phyloP scores from a whole-genome alignment of 2,888 invertebrate species.

The Xestia c-nigrum region DNA sequence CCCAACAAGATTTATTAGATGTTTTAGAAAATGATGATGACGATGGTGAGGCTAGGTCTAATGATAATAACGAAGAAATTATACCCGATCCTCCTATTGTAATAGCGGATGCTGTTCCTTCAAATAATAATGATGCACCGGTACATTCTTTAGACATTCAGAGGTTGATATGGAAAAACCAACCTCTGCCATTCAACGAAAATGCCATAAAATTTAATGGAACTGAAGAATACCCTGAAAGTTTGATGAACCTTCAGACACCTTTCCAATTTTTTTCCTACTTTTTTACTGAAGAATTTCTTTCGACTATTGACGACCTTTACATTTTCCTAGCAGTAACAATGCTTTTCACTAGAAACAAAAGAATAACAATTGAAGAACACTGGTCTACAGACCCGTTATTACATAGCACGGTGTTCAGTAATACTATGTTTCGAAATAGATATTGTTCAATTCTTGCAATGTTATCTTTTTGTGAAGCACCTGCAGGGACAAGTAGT shows the following conservation, averaged over 20 bases:
- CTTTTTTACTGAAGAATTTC: slow-evolving; percentile 17
- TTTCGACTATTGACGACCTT: slow-evolving; percentile 36
- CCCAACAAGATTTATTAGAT: not conserved
- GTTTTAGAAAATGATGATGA: slow-evolving; percentile 1
- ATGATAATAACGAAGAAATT: no score
- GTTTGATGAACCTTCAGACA: slow-evolving; percentile 6
- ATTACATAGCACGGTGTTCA: slow-evolving; percentile 28
- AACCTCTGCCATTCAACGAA: slow-evolving; percentile 4
- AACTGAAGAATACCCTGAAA: slow-evolving; percentile 5
- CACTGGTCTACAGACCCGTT: slow-evolving; percentile 58
- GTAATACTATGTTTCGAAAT: slow-evolving; percentile 36
- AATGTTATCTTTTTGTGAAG: slow-evolving; percentile 43
- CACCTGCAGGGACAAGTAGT: slow-evolving; percentile 29
- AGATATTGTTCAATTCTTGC: slow-evolving; percentile 35
- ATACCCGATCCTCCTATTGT: no score
- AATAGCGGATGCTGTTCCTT: no score
- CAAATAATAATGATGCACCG: no score
- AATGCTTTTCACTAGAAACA: slow-evolving; percentile 56
- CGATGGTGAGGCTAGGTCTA: no score
- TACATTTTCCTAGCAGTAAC: slow-evolving; percentile 54
- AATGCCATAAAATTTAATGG: slow-evolving; percentile 3
- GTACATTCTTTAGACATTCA: slow-evolving; percentile 7
- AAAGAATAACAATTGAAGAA: slow-evolving; percentile 54
- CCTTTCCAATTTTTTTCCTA: slow-evolving; percentile 7
- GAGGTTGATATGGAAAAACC: slow-evolving; percentile 10